Base-by-base conservation (phyloP, 2,113 vertebrate species). In the Ophiodon elongatus region DNA sequence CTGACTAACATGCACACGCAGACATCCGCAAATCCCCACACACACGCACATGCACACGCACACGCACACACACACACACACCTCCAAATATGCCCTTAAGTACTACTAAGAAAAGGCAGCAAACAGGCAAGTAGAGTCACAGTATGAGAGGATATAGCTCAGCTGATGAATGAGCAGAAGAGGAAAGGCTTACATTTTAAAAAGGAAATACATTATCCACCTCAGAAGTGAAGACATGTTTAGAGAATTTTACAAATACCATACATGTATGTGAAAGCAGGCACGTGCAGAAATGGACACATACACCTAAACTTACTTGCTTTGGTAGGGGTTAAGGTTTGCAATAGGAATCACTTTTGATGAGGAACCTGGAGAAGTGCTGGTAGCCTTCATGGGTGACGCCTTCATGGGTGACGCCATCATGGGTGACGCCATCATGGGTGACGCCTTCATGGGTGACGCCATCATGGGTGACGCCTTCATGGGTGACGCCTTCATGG, bases 251-350 rank as follows among this genome's bases (percentile, higher is more conserved):
- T 27, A 10, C 3, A 45, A 3, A 39, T 6, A 37, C 4, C 0
- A 15, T 14, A 59, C 2, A 52, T 29, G 37, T n/a, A 43, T 19
- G 23, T 45, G 29, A 76, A 66, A 60, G 39, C n/a, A 57, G 19
- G 6, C 21, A 52, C 41, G 74, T 29, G 13, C 19, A 84, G 10
- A 80, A 8, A 43, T 2, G 8, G 52, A 33, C 57, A 69, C 2
- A 39, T 0, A 57, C 39, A 25, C 54, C 21, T 68, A 11, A 14
- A 93, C 94, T 79, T 74, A 95, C 97, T 96, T 98, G 73, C 95
- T 96, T 1, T 96, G 95, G 91, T 98, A 98, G 0, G 97, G 97
- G 86, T 97, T 97, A 83, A 99, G 93, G 79, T 92, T 89, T 73
- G 95, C 91, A 37, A 99, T 97, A 0, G 96, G 96, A 6, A 97